Conservation (phyloP, 2,888 invertebrate genomes). For the Muscina levida region DNA sequence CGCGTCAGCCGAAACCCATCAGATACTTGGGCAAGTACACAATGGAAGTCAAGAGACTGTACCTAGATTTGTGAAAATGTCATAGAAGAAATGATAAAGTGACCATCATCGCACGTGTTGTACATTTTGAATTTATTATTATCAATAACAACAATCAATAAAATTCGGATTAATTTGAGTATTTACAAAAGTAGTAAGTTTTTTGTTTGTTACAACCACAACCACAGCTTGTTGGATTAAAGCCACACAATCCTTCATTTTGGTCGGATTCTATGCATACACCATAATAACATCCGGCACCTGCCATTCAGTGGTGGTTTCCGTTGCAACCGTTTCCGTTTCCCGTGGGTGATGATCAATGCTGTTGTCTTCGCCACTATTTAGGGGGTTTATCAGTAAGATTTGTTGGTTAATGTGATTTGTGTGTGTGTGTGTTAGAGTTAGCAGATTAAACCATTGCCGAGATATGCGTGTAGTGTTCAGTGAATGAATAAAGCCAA, state of each 20-base stretch:
- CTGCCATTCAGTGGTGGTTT: conserved; percentile 65
- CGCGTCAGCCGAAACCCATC: conserved; percentile 87
- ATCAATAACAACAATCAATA: too few species aligned
- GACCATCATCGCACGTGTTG: background rate
- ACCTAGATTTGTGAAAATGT: conserved; percentile 80
- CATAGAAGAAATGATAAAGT: conserved; percentile 16
- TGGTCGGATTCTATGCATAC: conserved; percentile 43
- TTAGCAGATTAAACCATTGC: conserved; percentile 43
- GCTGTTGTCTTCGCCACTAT: conserved; percentile 47
- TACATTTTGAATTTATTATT: conserved; percentile 13
- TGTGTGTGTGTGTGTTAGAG: conserved; percentile 47
- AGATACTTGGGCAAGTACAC: conserved; percentile 93
- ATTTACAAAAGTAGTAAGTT: conserved; percentile 27
- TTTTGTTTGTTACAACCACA: conserved; percentile 37
- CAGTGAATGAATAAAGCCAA: background rate
- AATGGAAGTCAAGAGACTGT: conserved; percentile 92
- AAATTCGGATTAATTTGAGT: background rate
- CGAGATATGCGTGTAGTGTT: conserved; percentile 31
- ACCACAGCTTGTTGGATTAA: conserved; percentile 32
- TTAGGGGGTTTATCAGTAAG: conserved; percentile 46
- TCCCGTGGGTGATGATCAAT: background rate
- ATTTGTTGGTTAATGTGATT: conserved; percentile 39
- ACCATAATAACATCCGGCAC: conserved; percentile 67
- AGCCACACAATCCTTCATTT: background rate
- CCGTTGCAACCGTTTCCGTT: conserved; percentile 44